Evolutionary conservation across 2,113 vertebrate species (phyloP), one percentile per base, ranked within the genome.

Genomic region (Aphyosemion australe): DNA sequence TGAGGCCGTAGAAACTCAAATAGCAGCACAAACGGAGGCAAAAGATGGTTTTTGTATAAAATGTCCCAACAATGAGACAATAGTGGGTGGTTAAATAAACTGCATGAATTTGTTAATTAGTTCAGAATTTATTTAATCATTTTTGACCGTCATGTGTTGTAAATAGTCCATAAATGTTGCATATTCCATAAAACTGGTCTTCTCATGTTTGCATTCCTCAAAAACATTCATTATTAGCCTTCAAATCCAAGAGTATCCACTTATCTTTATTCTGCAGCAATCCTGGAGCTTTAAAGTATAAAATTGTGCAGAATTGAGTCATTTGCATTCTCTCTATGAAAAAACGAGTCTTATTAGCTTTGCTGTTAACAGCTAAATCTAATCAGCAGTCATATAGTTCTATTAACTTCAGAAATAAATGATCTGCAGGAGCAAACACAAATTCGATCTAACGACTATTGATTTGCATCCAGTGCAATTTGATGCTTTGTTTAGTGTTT

Each of bases 391-490:
- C 16, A 11, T 12, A 18, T 12, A 12, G n/a, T 7, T 19, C n/a
- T 14, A 14, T 14, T 16, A 14, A 53, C 26, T 31, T 16, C 12
- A 16, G 14, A 8, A 49, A 31, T 9, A 8, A 49, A 31, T 9
- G 10, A n/a, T 37, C 6, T n/a, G 19, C 12, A 37, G 39, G 12
- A 42, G 20, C 9, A 39, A 39, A 31, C 56, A 9, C 3, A 56
- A 47, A 56, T 39, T 13, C 31, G 37, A 20, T 39, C 26, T 47
- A 12, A n/a, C 39, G 19, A 46, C 64, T 66, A n/a, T 9, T 56
- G 32, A 66, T 48, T 37, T 56, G 46, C 59, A 61, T 50, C 12
- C 48, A 8, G 31, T 20, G 18, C 18, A 66, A 46, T 59, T 45
- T 59, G 19, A 15, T 15, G 8, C 52, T 48, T 37, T 16, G 16